Base-by-base conservation (phyloP, 2,797 vertebrate genomes). In the Gymnoscopelus microlampas region DNA sequence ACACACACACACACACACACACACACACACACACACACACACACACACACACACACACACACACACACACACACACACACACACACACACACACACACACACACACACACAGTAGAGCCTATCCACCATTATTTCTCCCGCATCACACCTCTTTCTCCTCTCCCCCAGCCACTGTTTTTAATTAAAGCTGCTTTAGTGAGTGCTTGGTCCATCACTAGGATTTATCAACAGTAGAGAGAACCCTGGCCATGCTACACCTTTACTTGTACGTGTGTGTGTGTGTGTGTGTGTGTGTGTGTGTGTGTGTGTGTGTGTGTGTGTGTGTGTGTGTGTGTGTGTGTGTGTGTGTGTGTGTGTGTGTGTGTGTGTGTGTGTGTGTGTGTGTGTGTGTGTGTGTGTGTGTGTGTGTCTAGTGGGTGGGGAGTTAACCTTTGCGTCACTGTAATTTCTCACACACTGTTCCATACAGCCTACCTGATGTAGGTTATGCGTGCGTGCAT, bases 81-180 rank as follows among this genome's bases (percentile, higher is more conserved):
- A 69, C 15, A 29, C 29, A 24, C 14, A 47, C 53, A 62, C 13
- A 1, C 19, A 12, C 32, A 44, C 14, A 60, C 5, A 60, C 1
- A 10, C 56, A 4, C 66, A 12, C 54, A 53, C 49, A 19, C 60
- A n/a, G 2, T 29, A 29, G 26, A 29, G 26, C 26, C 26, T 29
- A 29, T 29, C 26, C 26, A 29, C 26, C 26, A 2, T 29, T 29
- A 29, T 26, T 7, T 5, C 59, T 54, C 2, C 47, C 48, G 44
- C 11, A n/a, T 3, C 54, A 62, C 9, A 2, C 51, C 2, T 53
- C 12, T 39, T 64, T 13, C 7, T 15, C 19, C 64, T 54, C 32
- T 7, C 9, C 4, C 56, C 23, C 63, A 72, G 48, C 58, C 50
- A 79, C 74, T 75, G 54, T 75, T 68, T 81, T 79, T 71, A 75